Base-by-base conservation (phyloP, 2,888 invertebrate species). In the Arge pagana region DNA sequence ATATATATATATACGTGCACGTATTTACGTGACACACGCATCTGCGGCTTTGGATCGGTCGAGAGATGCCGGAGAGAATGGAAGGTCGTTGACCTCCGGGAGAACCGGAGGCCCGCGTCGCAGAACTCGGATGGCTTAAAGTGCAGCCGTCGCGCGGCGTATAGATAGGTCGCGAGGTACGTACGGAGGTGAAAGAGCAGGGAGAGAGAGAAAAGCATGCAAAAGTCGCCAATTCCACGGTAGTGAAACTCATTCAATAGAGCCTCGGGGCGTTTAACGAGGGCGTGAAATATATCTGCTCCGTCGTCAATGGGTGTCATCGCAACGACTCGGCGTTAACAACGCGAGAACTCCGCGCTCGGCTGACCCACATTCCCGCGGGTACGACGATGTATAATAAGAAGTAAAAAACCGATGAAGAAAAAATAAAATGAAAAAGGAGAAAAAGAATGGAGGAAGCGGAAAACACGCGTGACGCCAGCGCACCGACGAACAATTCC, bases 51-150 rank as follows among this genome's bases (percentile, higher is more conserved):
- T 53, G 48, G 35, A 23, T 28, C 28, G 35, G 49, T 48, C 49
- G 48, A 48, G 49, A 49, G 26, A 49, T 49, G 18, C 42, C 24
- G 40, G 11, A 36, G 49, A 41, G 53, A 53, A 53, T 53, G 53
- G 42, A 23, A 49, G 48, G n/a, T n/a, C n/a, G n/a, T n/a, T n/a
- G n/a, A n/a, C n/a, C n/a, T n/a, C n/a, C n/a, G n/a, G n/a, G n/a
- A n/a, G n/a, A n/a, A n/a, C n/a, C n/a, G n/a, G n/a, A n/a, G n/a
- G n/a, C n/a, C n/a, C n/a, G n/a, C n/a, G n/a, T n/a, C n/a, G n/a
- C n/a, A n/a, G n/a, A n/a, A n/a, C n/a, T n/a, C n/a, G n/a, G 28
- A n/a, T 23, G 23, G 45, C 35, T 35, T 33, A 45, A 45, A 45
- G 45, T 33, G 33, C 45, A 45, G 45, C 39, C 21, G 24, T 24